These are phyloP conservation scores for Athene noctua DNA, from an alignment of 2,113 vertebrate genomes.

Conservation along the genomic window DNA sequence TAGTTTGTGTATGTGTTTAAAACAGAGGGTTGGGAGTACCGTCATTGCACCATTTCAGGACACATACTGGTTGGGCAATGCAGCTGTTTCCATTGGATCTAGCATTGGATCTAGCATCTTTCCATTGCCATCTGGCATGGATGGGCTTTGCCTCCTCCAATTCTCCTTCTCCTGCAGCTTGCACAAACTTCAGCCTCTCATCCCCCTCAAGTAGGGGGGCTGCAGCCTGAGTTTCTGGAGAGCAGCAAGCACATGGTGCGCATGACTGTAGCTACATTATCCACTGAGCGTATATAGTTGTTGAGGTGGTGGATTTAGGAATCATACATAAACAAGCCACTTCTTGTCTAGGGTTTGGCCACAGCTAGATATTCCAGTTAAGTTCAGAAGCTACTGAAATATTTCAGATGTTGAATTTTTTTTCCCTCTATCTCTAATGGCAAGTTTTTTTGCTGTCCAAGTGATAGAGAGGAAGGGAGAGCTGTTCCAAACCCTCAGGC, in stretches of 20 bases:
- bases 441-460: neutral
- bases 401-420: neutral
- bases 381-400: neutral
- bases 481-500: neutral
- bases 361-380: neutral
- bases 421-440: neutral
- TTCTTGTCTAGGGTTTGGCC: neutral
- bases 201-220: neutral
- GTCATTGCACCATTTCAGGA: neutral
- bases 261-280: neutral
- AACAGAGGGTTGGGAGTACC: neutral
- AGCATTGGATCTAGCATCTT: neutral
- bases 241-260: accelerated
- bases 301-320: neutral
- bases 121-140: neutral
- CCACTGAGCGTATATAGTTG: neutral
- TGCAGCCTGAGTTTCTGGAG: neutral
- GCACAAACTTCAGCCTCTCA: neutral
- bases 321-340: neutral
- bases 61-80: neutral
- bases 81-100: neutral
- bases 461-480: neutral
- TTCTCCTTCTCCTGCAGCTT: neutral
- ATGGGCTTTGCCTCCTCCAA: neutral
- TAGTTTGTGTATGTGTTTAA: neutral